A percentile compares a stretch with the other conserved stretches of the same genome.
Evolutionary conservation across 2,888 invertebrate genomes (phyloP).

Genomic region (Neocrepidodera transversa): DNA sequence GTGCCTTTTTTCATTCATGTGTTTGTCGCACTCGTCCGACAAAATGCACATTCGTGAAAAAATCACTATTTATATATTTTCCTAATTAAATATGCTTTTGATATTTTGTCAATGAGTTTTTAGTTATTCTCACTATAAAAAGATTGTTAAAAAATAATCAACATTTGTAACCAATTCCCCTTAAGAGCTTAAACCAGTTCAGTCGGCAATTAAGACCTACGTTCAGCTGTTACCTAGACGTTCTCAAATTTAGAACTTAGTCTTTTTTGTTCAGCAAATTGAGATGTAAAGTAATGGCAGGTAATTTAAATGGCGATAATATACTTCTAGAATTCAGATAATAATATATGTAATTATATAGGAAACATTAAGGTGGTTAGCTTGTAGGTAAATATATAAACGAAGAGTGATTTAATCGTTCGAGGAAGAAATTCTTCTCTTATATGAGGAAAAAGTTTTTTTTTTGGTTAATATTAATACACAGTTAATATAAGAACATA

Average conservation of each 20-base stretch:
- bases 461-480: too few species aligned
- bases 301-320: slow-evolving; percentile 11
- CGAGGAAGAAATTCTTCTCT: slow-evolving; percentile 2
- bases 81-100: too few species aligned
- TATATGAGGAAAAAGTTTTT: not conserved
- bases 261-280: slow-evolving; percentile 10
- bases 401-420: slow-evolving; percentile 4
- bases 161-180: too few species aligned
- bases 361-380: slow-evolving; percentile 5
- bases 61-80: too few species aligned
- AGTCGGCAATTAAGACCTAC: not conserved
- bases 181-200: too few species aligned
- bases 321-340: slow-evolving; percentile 9
- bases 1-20: too few species aligned
- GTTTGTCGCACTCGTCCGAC: too few species aligned
- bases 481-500: too few species aligned
- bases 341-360: slow-evolving; percentile 7
- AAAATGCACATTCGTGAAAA: too few species aligned
- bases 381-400: slow-evolving; percentile 12
- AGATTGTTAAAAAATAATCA: too few species aligned
- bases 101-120: too few species aligned
- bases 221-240: not conserved
- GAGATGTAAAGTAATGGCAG: slow-evolving; percentile 6
- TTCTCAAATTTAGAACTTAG: not conserved
- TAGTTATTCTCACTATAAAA: too few species aligned